phyloP scores from a whole-genome alignment of 2,888 invertebrate species.

The Galeopsomyia nigrocyanea region DNA sequence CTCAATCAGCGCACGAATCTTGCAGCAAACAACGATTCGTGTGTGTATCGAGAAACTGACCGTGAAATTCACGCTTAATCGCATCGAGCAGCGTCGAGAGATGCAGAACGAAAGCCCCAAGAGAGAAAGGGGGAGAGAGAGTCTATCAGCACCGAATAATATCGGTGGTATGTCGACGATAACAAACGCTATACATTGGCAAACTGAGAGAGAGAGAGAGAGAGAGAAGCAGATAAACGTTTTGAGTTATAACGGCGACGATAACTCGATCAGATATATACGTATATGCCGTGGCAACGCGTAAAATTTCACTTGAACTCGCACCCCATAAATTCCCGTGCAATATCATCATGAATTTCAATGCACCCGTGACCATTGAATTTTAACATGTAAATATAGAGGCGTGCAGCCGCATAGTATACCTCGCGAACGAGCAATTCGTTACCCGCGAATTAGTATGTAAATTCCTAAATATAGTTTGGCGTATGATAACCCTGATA shows the following conservation, averaged over 20 bases:
- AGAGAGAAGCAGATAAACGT: slow-evolving; percentile 25
- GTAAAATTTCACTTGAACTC: slow-evolving; percentile 37
- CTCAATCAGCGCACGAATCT: not conserved
- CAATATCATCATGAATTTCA: slow-evolving; percentile 40
- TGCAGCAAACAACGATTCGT: not conserved
- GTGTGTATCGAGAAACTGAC: slow-evolving; percentile 24
- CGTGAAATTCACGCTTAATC: slow-evolving; percentile 41
- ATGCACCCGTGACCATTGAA: slow-evolving; percentile 27
- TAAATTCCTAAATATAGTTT: slow-evolving; percentile 48
- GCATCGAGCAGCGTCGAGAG: slow-evolving; percentile 18
- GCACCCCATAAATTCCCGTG: slow-evolving; percentile 38
- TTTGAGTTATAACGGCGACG: slow-evolving; percentile 30
- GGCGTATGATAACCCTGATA: slow-evolving; percentile 25
- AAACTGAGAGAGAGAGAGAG: not conserved
- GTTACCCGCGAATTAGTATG: slow-evolving; percentile 47
- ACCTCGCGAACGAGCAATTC: slow-evolving; percentile 33
- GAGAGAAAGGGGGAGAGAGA: no score
- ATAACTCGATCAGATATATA: slow-evolving; percentile 30
- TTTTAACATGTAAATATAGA: slow-evolving; percentile 28
- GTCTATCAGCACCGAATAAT: no score
- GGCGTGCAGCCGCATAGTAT: not conserved
- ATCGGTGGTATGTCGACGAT: slow-evolving; percentile 8
- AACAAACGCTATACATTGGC: slow-evolving; percentile 15
- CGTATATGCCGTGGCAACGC: slow-evolving; percentile 13
- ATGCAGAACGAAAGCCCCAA: not conserved